Conservation (phyloP, 2,797 vertebrate genomes). For the Diplodus sargus region DNA sequence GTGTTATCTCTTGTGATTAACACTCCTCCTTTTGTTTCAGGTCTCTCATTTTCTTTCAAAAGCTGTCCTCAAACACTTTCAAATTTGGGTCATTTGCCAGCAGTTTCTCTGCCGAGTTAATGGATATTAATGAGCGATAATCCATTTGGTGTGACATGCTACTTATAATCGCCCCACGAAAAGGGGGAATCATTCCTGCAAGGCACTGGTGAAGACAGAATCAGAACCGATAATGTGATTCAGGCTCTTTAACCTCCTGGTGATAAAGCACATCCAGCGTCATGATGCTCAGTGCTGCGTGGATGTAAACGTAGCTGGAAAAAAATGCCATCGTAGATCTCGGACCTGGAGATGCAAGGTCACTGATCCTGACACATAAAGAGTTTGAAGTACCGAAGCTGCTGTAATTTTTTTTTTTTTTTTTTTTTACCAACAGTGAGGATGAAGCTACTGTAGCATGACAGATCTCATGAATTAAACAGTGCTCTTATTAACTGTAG, state of each 20-base stretch:
- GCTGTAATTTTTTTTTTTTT: conserved; percentile 35
- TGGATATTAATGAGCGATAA: conserved; percentile 71
- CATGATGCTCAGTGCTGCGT: neutral
- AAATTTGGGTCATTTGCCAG: conserved; percentile 66
- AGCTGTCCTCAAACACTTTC: conserved; percentile 52
- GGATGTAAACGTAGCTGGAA: conserved; percentile 19
- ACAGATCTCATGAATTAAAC: conserved; percentile 81
- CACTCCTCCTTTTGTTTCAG: conserved; percentile 50
- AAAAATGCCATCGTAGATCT: conserved; percentile 38
- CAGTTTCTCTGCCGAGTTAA: conserved; percentile 58
- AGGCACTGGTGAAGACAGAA: conserved; percentile 21
- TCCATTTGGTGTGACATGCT: conserved; percentile 63
- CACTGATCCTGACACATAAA: conserved; percentile 56
- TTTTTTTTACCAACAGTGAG: conserved; percentile 37
- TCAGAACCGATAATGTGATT: conserved; percentile 42
- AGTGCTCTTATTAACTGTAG: conserved; percentile 73
- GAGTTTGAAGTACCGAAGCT: conserved; percentile 59
- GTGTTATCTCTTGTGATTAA: conserved; percentile 51
- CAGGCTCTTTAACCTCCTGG: neutral
- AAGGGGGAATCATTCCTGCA: conserved; percentile 28
- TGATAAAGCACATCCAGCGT: conserved; percentile 23
- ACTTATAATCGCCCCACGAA: conserved; percentile 41
- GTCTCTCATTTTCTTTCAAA: conserved; percentile 45
- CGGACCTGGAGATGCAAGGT: conserved; percentile 38
- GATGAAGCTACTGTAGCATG: conserved; percentile 73